Base-by-base conservation (phyloP, 2,888 invertebrate species). In the Quadroppia sp. region DNA sequence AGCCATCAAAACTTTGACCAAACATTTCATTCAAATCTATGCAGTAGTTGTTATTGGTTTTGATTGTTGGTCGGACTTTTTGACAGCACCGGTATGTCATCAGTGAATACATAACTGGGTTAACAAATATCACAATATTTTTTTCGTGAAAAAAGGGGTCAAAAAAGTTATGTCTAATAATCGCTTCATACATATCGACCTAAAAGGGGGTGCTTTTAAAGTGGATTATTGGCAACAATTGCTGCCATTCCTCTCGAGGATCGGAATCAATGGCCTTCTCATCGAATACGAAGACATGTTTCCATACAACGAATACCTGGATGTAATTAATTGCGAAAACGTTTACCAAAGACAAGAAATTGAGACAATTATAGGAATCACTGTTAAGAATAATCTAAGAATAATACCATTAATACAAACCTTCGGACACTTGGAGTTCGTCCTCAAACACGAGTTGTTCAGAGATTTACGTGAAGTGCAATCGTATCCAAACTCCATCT, bases 381-480 rank as follows among this genome's bases (percentile, higher is more conserved):
- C 84, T 0, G 77, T 80, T 17, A 76, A 79, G 15, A 77, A 81
- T 56, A 78, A 80, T 2, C 79, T 86, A 53, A 86, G 88, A 76
- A 84, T 91, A 0, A 84, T 86, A 73, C 86, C 86, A 0, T 79
- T 86, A 50, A 80, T 86, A 25, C 85, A 86, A 77, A 84, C 85
- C 0, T 86, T 86, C 77, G 85, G 85, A 0, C 85, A 86, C 78
- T 78, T 85, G 77, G 85, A 87, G 85, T 92, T 88, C 84, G 88
- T 90, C 0, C 82, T 92, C 72, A 92, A 92, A 80, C 88, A 90
- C 77, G 86, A 87, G 13, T 84, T 87, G 77, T 90, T 88, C 84
- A 81, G 84, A 25, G 82, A 84, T 17, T 81, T 91, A 13, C 83
- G 91, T 11, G 92, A 92, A 83, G 45, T 6, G 40, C 42, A 71